phyloP scores from a whole-genome alignment of 1,140 invertebrate genomes.

The Lysiphlebus fabarum region DNA sequence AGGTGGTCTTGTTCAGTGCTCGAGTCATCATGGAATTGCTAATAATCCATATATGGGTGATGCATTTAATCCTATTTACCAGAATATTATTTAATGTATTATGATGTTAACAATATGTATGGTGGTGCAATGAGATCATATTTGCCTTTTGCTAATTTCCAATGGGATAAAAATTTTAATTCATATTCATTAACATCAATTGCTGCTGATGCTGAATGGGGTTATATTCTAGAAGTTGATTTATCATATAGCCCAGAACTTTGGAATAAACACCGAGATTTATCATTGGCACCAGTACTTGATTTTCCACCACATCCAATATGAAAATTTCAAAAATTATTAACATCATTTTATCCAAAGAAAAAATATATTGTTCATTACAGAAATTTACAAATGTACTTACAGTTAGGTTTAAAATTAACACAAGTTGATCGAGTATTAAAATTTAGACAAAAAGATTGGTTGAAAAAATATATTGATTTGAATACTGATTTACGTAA shows the following conservation, averaged over 20 bases:
- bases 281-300: conserved; percentile 45
- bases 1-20: too few species aligned
- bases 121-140: conserved; percentile 42
- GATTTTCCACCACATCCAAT: conserved; percentile 16
- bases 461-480: neutral
- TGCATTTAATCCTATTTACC: conserved; percentile 41
- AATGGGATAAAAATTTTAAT: too few species aligned
- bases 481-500: neutral
- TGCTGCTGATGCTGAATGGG: conserved; percentile 41
- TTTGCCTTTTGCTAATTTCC: conserved; percentile 48
- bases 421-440: conserved; percentile 53
- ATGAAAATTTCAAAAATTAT: conserved; percentile 26
- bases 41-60: too few species aligned
- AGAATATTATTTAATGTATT: conserved; percentile 49
- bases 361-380: conserved; percentile 56
- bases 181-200: conserved; percentile 30
- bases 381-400: conserved; percentile 30
- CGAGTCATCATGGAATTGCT: too few species aligned
- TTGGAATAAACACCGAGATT: conserved; percentile 41
- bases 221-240: conserved; percentile 56
- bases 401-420: conserved; percentile 48
- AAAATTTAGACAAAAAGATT: conserved; percentile 52
- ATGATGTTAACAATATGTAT: conserved; percentile 52
- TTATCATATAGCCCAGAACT: conserved; percentile 30
- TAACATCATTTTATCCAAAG: conserved; percentile 39